Evolutionary conservation across 35 echinoderm and acorn worm species (phyloP).

Genomic region (Heliocidaris erythrogramma): DNA sequence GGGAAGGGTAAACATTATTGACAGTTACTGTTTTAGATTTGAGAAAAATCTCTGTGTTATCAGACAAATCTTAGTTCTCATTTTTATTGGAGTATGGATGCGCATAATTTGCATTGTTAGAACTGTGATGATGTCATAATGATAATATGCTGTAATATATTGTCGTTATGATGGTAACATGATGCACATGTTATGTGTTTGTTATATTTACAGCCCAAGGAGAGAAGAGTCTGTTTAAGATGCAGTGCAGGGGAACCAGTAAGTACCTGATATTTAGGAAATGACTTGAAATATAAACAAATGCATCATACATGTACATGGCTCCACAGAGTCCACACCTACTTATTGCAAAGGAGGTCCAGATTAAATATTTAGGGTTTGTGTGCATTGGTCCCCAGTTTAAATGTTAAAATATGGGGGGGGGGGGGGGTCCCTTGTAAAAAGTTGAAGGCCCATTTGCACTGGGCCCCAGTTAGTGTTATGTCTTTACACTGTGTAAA

Average conservation of each 20-base stretch:
- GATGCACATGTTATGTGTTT: background rate
- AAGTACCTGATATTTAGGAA: background rate
- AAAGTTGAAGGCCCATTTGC: background rate
- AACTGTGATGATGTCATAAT: no score
- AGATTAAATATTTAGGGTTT: background rate
- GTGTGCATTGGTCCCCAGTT: background rate
- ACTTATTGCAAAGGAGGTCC: background rate
- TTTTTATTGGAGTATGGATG: no score
- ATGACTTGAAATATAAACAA: background rate
- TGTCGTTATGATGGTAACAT: background rate
- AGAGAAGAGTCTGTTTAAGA: background rate
- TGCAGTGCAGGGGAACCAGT: conserved; percentile 29
- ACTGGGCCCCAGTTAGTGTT: background rate
- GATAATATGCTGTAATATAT: no score
- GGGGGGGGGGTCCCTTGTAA: no score
- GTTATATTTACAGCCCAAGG: background rate
- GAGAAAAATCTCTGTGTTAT: background rate
- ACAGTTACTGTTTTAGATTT: background rate
- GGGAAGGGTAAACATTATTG: background rate
- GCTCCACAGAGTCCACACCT: background rate
- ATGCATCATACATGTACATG: background rate
- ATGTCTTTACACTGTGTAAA: no score
- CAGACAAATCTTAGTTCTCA: background rate
- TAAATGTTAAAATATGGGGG: background rate
- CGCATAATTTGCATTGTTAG: no score